These are phyloP conservation scores for Rachycentron canadum DNA, from an alignment of 2,797 vertebrate genomes.

Conservation along the genomic window DNA sequence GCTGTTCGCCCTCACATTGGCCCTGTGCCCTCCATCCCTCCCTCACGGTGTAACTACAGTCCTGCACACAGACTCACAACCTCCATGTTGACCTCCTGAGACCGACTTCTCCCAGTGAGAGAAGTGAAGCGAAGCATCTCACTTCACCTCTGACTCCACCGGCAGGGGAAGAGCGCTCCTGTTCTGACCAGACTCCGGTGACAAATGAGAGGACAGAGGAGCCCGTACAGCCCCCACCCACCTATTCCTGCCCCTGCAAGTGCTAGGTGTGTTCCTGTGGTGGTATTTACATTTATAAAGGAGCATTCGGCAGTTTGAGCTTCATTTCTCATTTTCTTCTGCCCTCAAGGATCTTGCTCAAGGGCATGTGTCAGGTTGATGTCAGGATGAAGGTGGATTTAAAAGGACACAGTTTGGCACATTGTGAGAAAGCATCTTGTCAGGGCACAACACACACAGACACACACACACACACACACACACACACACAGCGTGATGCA, in stretches of 20 bases:
- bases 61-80: neutral
- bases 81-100: neutral
- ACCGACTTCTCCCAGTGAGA: conserved; percentile 2
- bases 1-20: neutral
- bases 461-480: neutral
- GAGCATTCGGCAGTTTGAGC: neutral
- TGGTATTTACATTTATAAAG: conserved; percentile 12
- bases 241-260: neutral
- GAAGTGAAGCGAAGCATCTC: conserved; percentile 34
- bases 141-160: conserved; percentile 50
- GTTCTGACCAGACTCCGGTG: conserved; percentile 11
- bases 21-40: neutral
- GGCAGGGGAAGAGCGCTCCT: neutral
- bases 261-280: neutral
- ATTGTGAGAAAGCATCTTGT: conserved; percentile 39
- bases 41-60: neutral
- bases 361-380: conserved; percentile 34
- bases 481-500: conserved; percentile 22
- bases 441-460: conserved; percentile 1
- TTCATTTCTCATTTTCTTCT: conserved; percentile 21
- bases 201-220: conserved; percentile 29
- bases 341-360: conserved; percentile 3
- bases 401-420: neutral
- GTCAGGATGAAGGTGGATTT: conserved; percentile 34
- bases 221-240: too few species aligned